Conservation (phyloP, 2,888 invertebrate species). For the Lapara coniferarum region DNA sequence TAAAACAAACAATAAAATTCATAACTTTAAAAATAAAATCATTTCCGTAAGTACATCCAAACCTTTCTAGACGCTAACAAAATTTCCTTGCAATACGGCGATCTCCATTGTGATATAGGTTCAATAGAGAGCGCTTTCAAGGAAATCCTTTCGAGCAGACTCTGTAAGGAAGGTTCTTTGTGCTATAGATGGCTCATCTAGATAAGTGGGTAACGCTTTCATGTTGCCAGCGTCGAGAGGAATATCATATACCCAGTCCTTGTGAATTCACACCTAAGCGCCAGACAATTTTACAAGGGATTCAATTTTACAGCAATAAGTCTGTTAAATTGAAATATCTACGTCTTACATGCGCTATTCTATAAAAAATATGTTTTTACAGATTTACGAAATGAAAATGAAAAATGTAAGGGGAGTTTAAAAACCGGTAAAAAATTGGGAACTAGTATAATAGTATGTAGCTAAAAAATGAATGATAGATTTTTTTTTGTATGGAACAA, state of each 20-base stretch:
- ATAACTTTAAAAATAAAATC: neutral
- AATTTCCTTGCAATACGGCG: conserved; percentile 34
- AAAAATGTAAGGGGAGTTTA: no score
- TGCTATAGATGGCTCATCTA: conserved; percentile 75
- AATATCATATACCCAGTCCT: conserved; percentile 40
- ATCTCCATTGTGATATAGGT: conserved; percentile 42
- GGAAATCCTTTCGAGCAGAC: conserved; percentile 55
- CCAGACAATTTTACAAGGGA: conserved; percentile 40
- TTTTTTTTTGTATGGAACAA: no score
- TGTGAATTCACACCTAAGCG: conserved; percentile 30
- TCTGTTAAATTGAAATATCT: neutral
- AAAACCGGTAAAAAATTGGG: no score
- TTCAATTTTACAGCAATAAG: conserved; percentile 22
- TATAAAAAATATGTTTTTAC: neutral
- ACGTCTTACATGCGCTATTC: neutral
- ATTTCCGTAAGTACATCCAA: neutral
- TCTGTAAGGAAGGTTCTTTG: conserved; percentile 60
- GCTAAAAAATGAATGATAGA: no score
- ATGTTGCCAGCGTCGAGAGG: conserved; percentile 45
- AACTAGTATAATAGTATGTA: no score
- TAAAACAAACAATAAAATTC: neutral
- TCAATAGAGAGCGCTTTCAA: conserved; percentile 55
- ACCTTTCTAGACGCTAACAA: conserved; percentile 33
- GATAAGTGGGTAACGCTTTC: conserved; percentile 77
- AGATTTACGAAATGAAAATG: no score